Evolutionary conservation across 2,113 vertebrate genomes (phyloP).

Genomic region (Potamarius usumacintae): DNA sequence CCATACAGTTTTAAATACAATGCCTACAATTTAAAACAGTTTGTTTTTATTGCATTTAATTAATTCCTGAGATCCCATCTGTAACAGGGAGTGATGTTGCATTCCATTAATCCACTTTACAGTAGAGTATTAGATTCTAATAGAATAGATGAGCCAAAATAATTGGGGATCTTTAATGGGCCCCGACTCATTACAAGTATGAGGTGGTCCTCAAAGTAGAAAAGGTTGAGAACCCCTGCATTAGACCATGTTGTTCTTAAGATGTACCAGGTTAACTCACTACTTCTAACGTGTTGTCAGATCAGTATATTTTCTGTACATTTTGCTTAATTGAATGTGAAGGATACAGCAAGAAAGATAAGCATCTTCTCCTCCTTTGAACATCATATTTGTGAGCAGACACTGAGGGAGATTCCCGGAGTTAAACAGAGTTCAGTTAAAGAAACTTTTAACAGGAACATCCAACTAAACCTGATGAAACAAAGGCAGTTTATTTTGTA

Average conservation of each 20-base stretch:
- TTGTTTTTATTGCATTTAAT: too few relatives aligned
- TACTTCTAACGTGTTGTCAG: neutral
- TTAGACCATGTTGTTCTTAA: neutral
- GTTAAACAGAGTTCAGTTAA: conserved; percentile 18
- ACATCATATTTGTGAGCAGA: conserved; percentile 24
- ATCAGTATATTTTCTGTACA: conserved; percentile 21
- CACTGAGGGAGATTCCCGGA: neutral
- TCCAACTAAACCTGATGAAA: neutral
- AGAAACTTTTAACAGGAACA: conserved; percentile 28
- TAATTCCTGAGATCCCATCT: too few relatives aligned
- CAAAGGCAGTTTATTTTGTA: neutral
- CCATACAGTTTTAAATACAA: too few relatives aligned
- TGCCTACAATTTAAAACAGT: too few relatives aligned
- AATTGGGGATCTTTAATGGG: too few relatives aligned
- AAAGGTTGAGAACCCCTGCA: too few relatives aligned
- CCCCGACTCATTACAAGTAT: too few relatives aligned
- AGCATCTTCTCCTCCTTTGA: conserved; percentile 14
- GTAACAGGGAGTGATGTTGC: too few relatives aligned
- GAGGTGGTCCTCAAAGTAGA: too few relatives aligned
- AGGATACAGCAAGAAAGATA: neutral
- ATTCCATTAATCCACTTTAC: too few relatives aligned
- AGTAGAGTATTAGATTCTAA: too few relatives aligned
- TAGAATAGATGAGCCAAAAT: too few relatives aligned
- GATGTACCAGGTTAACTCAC: neutral
- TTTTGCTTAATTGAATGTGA: conserved; percentile 37